Conservation (phyloP, 2,888 invertebrate species). For the Megamerina dolium region DNA sequence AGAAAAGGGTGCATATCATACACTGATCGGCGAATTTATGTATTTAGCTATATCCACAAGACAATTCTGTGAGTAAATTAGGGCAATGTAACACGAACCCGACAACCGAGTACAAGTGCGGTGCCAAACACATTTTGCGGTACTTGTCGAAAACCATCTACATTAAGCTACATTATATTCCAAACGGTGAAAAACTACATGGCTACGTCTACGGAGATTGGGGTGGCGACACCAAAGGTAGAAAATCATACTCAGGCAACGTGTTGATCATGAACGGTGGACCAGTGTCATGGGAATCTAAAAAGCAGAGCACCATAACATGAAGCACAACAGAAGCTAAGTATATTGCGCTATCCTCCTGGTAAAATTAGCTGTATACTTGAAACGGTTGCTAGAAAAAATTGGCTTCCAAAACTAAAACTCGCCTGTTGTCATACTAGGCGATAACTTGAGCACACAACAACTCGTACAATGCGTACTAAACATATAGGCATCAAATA, state of each 20-base stretch:
- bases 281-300: slow-evolving; percentile 17
- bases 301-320: too few species aligned
- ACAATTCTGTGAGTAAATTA: slow-evolving; percentile 15
- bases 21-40: slow-evolving; percentile 13
- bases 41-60: slow-evolving; percentile 14
- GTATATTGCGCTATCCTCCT: too few species aligned
- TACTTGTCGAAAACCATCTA: slow-evolving; percentile 18
- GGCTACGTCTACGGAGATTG: slow-evolving; percentile 20
- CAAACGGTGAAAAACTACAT: too few species aligned
- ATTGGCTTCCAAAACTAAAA: too few species aligned
- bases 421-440: too few species aligned
- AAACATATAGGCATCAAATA: slow-evolving; percentile 11
- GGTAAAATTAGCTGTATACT: too few species aligned
- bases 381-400: too few species aligned
- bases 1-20: slow-evolving; percentile 9
- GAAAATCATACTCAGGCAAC: slow-evolving; percentile 17
- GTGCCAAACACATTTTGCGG: slow-evolving; percentile 18
- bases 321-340: too few species aligned
- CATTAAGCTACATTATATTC: slow-evolving; percentile 16
- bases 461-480: slow-evolving; percentile 4
- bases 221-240: slow-evolving; percentile 14
- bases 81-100: slow-evolving; percentile 19
- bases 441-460: too few species aligned
- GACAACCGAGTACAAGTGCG: slow-evolving; percentile 16
- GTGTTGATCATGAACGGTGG: slow-evolving; percentile 16